phyloP scores from a whole-genome alignment of 2,888 invertebrate species.

The Ormyrus labotus region DNA sequence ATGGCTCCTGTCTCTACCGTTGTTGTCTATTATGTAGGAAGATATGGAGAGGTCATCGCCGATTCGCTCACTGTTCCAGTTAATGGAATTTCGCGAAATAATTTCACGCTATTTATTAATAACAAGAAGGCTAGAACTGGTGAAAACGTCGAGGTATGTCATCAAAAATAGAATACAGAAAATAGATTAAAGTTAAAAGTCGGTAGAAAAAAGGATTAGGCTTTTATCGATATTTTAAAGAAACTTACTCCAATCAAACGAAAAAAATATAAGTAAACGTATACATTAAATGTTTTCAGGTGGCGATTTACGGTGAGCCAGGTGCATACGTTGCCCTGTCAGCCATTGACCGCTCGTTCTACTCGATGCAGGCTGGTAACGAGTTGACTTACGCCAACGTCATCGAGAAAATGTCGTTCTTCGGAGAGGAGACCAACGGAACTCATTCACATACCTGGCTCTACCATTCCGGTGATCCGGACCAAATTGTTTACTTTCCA shows the following conservation, averaged over 20 bases:
- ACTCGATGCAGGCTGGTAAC: slow-evolving; percentile 95
- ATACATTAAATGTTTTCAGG: slow-evolving; percentile 7
- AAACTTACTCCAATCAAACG: no score
- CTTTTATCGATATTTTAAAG: no score
- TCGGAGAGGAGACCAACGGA: slow-evolving; percentile 91
- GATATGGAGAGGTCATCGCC: slow-evolving; percentile 89
- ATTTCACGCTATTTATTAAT: slow-evolving; percentile 91
- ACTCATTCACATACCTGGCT: slow-evolving; percentile 90
- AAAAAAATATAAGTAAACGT: slow-evolving; percentile 1
- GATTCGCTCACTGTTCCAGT: slow-evolving; percentile 98
- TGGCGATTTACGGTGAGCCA: slow-evolving; percentile 91
- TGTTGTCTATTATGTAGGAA: slow-evolving; percentile 90
- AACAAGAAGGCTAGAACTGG: slow-evolving; percentile 95
- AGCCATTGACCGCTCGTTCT: slow-evolving; percentile 92
- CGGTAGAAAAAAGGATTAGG: no score
- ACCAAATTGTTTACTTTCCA: slow-evolving; percentile 90
- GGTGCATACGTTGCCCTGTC: slow-evolving; percentile 96
- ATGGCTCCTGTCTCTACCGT: slow-evolving; percentile 96
- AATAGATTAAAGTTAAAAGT: no score
- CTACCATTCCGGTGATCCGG: slow-evolving; percentile 90
- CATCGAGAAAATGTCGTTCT: slow-evolving; percentile 90
- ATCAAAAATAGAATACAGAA: no score
- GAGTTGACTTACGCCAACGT: slow-evolving; percentile 92
- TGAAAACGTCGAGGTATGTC: slow-evolving; percentile 85
- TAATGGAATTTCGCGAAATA: slow-evolving; percentile 94